phyloP scores from a whole-genome alignment of 1,140 invertebrate genomes.

The Charaxes varanes region DNA sequence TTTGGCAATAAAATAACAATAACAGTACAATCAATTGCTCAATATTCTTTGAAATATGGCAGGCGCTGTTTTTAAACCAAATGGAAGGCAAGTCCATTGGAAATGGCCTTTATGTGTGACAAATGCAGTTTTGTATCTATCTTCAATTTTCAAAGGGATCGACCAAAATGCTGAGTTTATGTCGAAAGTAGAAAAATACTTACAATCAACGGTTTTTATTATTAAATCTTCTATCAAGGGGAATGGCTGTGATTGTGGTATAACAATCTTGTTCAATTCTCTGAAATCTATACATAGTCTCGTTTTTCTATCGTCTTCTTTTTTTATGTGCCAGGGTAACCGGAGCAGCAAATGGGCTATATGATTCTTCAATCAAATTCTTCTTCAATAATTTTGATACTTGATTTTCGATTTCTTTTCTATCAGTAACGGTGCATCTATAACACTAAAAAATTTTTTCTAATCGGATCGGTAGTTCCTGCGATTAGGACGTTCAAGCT shows the following conservation, averaged over 20 bases:
- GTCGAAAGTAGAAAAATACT: neutral
- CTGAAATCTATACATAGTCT: neutral
- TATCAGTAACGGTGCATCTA: too few species aligned
- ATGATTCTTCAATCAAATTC: too few species aligned
- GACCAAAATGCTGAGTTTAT: neutral
- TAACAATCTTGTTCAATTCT: neutral
- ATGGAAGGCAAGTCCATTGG: conserved; percentile 1
- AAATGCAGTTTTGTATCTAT: neutral
- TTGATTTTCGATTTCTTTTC: too few species aligned
- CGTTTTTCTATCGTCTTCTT: neutral
- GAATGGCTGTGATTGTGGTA: neutral
- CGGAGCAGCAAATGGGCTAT: neutral
- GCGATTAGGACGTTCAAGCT: too few species aligned
- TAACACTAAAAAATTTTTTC: too few species aligned
- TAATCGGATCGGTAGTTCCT: too few species aligned
- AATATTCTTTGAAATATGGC: conserved; percentile 5
- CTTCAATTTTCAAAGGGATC: neutral
- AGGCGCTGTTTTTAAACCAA: conserved; percentile 5
- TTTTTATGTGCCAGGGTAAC: neutral
- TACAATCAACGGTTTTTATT: neutral
- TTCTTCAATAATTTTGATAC: too few species aligned
- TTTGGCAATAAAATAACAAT: too few species aligned
- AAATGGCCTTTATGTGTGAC: neutral
- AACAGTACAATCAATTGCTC: too few species aligned
- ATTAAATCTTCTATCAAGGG: neutral